Evolutionary conservation across 2,113 vertebrate species (phyloP).

Genomic region (Pseudonaja textilis): DNA sequence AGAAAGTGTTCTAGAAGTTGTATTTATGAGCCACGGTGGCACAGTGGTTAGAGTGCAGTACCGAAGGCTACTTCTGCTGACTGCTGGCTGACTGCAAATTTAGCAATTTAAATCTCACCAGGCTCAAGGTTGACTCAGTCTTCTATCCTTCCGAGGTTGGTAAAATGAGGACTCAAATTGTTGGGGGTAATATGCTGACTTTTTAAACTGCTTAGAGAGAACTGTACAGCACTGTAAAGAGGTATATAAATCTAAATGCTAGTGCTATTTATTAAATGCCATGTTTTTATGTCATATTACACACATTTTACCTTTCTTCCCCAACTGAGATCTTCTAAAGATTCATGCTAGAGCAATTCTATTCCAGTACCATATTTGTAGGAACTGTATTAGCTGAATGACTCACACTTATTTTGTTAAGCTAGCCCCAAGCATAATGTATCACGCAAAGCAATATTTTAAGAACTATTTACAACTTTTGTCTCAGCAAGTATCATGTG

Average conservation of each 20-base stretch:
- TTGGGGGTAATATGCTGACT: no score
- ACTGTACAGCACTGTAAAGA: no score
- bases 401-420: not conserved
- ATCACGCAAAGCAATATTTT: not conserved
- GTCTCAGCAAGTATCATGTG: not conserved
- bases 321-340: not conserved
- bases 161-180: no score
- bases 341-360: not conserved
- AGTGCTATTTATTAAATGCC: not conserved
- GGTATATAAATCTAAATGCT: no score
- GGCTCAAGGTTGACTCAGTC: no score
- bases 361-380: not conserved
- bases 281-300: not conserved
- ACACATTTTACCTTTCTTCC: not conserved
- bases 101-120: no score
- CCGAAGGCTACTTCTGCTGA: no score
- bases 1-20: not conserved
- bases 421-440: not conserved
- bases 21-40: not conserved
- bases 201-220: no score
- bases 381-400: not conserved
- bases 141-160: no score
- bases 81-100: no score
- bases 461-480: not conserved
- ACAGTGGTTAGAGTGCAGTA: no score